Base-by-base conservation (phyloP, 1,140 invertebrate species). In the Mercenaria mercenaria region DNA sequence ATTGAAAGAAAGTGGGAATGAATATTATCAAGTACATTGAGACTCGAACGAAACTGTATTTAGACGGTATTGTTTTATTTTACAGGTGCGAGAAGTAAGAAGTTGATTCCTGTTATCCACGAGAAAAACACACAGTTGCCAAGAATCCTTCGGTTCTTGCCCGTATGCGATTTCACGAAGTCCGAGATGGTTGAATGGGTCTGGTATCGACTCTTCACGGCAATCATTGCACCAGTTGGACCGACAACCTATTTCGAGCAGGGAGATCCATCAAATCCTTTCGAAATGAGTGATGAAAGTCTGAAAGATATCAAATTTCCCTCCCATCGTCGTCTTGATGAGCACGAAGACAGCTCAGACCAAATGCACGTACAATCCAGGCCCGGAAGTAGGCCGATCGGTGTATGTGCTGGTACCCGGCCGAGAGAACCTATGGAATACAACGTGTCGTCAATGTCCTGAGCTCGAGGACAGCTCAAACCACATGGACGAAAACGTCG, bases 111-210 rank as follows among this genome's bases (percentile, higher is more conserved):
- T 18, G 92, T 96, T 15, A 89, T 95, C 0, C 93, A 92, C 37
- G 91, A 94, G 52, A 88, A 67, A 0, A 94, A 94, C 77, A 72
- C 91, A 23, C 67, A 88, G 13, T 92, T 95, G 26, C 95, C 95
- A 18, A 64, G 92, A 43, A 94, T 95, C 15, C 86, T 96, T 26
- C 87, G 90, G 23, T 92, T 94, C 37, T 82, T 96, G 29, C 87
- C 95, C 15, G 92, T 93, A 61, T 95, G 95, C 90, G 95, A 96
- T 91, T 95, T 94, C 79, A 94, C 93, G n/a, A 93, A 93, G 59
- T 47, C 76, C 50, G 92, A 93, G 50, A 67, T 93, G 34, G 85
- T 89, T 37, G 94, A 94, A 15, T 96, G 95, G 95, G 90, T 93
- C 47, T 95, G 95, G 95, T 90, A 92, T 0, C 90, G 93, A 80